Percentiles rank a stretch among this genome's conserved stretches.
These are phyloP conservation scores for Sardina pilchardus DNA, from an alignment of 2,113 vertebrate species.

Conservation along the genomic window DNA sequence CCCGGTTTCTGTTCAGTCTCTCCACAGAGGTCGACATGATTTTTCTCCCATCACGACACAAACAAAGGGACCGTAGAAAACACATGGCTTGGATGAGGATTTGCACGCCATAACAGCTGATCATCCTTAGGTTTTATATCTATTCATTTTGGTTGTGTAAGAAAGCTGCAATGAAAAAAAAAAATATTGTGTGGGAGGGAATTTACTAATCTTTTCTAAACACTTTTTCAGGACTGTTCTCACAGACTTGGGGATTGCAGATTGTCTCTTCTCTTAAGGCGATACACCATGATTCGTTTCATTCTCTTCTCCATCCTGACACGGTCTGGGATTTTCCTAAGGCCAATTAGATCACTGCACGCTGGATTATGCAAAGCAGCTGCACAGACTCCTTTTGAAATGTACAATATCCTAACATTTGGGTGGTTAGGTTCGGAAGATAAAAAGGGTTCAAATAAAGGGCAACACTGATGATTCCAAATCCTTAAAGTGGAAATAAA, in stretches of 20 bases:
- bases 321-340: slow-evolving; percentile 40
- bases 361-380: slow-evolving; percentile 68
- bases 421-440: slow-evolving; percentile 47
- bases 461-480: slow-evolving; percentile 43
- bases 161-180: too few relatives aligned
- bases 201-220: not conserved
- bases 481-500: not conserved
- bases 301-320: not conserved
- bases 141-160: too few relatives aligned
- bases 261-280: too few relatives aligned
- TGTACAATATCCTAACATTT: slow-evolving; percentile 52
- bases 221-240: too few relatives aligned
- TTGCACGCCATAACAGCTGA: too few relatives aligned
- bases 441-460: slow-evolving; percentile 64
- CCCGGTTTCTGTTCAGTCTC: not conserved
- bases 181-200: not conserved
- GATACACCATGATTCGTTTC: not conserved
- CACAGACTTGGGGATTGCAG: not conserved
- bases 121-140: too few relatives aligned
- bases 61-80: too few relatives aligned
- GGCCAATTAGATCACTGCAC: slow-evolving; percentile 31
- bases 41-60: too few relatives aligned
- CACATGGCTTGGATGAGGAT: too few relatives aligned
- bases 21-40: not conserved
- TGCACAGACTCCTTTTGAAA: slow-evolving; percentile 65